Base-by-base conservation (phyloP, 2,113 vertebrate genomes). In the Toxotes jaculatrix region DNA sequence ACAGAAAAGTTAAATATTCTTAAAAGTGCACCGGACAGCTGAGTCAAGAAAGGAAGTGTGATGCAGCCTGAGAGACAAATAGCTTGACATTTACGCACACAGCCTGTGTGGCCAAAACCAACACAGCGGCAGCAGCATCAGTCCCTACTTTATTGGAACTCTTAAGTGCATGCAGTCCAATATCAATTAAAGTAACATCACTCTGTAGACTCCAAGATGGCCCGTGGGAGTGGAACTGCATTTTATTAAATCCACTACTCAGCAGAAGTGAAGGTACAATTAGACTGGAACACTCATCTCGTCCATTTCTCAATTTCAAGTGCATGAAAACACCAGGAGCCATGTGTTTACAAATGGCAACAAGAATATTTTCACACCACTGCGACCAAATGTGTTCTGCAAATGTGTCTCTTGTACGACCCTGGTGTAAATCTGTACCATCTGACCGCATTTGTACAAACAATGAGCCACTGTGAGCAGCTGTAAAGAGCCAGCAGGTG, bases 211-310 rank as follows among this genome's bases (percentile, higher is more conserved):
- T 71, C 21, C 27, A 32, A 62, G 2, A 71, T 55, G 56, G 31
- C 69, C 65, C 21, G 10, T 27, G 36, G 55, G 57, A 74, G 57
- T 47, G 34, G 10, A 57, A 32, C 11, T n/a, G 12, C 27, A 59
- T 85, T 19, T 75, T 79, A 80, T 88, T 79, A 86, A 73, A 85
- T 55, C 38, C 17, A 73, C 70, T 21, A 68, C 45, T 84, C 57
- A 79, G 55, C 56, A 63, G 43, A 76, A 65, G 19, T 36, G 21
- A 80, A 53, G 42, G 34, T 38, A n/a, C 12, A 69, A 31, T 80
- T 70, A 55, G 47, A 79, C 51, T 49, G 19, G 2, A 56, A 67
- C 36, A 42, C 40, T 80, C 57, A 38, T 49, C 13, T 38, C 0
- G 0, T 2, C 4, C 23, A 3, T 82, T 63, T 73, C 45, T 73